These are phyloP conservation scores for Arctocebus calabarensis DNA, from an alignment of 2,797 vertebrate species.

Conservation along the genomic window DNA sequence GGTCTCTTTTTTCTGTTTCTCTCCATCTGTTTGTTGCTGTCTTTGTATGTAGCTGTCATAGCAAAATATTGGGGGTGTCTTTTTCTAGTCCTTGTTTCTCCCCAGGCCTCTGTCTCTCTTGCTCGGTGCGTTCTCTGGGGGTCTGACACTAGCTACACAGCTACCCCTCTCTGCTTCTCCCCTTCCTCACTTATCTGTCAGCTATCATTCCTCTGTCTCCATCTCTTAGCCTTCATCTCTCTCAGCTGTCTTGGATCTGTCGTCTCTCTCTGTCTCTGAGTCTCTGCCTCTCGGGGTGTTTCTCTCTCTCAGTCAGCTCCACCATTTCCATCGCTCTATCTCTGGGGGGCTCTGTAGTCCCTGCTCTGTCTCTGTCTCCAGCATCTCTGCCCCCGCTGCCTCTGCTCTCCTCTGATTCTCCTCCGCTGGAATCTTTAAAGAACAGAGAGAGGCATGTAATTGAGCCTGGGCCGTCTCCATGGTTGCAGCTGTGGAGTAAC, in stretches of 20 bases:
- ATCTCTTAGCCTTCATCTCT: not conserved
- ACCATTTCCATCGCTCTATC: not conserved
- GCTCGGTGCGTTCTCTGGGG: not conserved
- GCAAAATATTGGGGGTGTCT: not conserved
- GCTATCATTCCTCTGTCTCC: not conserved
- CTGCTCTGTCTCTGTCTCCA: not conserved
- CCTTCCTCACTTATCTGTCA: not conserved
- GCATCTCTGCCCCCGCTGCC: not conserved
- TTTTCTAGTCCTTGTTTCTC: not conserved
- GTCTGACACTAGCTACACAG: not conserved
- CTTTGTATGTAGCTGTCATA: not conserved
- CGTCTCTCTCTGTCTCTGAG: not conserved
- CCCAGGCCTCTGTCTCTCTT: not conserved
- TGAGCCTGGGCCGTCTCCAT: conserved; percentile 78
- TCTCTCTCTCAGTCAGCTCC: not conserved
- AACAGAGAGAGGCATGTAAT: conserved; percentile 73
- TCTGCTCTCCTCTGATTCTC: not conserved
- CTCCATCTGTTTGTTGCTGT: not conserved
- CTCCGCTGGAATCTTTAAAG: conserved; percentile 74
- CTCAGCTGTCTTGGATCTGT: not conserved
- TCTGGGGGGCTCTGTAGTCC: not conserved
- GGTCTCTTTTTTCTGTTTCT: not conserved
- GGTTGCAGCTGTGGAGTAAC: conserved; percentile 75
- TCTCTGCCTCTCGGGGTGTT: not conserved
- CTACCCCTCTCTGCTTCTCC: not conserved